phyloP scores from a whole-genome alignment of 1,140 invertebrate genomes.

The Apis mellifera region DNA sequence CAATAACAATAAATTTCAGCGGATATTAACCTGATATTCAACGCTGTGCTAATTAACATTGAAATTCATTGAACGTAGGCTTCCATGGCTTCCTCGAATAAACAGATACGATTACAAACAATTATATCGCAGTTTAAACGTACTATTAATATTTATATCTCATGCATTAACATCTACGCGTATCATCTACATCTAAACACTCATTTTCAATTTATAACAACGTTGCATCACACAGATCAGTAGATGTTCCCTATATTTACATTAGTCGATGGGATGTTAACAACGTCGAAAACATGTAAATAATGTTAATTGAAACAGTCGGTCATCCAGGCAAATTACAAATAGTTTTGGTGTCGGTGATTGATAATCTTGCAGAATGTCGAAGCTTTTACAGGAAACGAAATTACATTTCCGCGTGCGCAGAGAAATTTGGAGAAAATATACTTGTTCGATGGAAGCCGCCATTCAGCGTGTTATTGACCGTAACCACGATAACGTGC shows the following conservation, averaged over 20 bases:
- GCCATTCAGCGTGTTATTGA: constrained; percentile 44
- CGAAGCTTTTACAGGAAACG: constrained; percentile 36
- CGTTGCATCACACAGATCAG: too few species aligned
- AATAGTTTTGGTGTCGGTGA: constrained; percentile 49
- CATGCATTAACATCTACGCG: too few species aligned
- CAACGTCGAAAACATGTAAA: constrained; percentile 48
- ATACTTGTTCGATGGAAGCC: constrained; percentile 43
- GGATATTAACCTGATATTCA: too few species aligned
- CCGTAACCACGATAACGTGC: constrained; percentile 44
- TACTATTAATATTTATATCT: too few species aligned
- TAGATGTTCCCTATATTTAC: background rate
- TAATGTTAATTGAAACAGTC: constrained; percentile 57
- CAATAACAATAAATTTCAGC: too few species aligned
- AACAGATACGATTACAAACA: too few species aligned
- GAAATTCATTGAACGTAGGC: too few species aligned
- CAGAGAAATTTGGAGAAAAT: constrained; percentile 55
- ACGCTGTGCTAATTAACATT: too few species aligned
- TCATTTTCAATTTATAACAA: too few species aligned
- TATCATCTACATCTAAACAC: too few species aligned
- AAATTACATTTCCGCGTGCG: constrained; percentile 53
- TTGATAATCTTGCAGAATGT: constrained; percentile 34
- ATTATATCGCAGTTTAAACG: too few species aligned
- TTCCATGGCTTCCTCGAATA: too few species aligned
- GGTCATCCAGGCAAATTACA: constrained; percentile 32
- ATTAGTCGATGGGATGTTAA: background rate